Evolutionary conservation across 2,888 invertebrate species (phyloP).

Genomic region (Elmis aenea): DNA sequence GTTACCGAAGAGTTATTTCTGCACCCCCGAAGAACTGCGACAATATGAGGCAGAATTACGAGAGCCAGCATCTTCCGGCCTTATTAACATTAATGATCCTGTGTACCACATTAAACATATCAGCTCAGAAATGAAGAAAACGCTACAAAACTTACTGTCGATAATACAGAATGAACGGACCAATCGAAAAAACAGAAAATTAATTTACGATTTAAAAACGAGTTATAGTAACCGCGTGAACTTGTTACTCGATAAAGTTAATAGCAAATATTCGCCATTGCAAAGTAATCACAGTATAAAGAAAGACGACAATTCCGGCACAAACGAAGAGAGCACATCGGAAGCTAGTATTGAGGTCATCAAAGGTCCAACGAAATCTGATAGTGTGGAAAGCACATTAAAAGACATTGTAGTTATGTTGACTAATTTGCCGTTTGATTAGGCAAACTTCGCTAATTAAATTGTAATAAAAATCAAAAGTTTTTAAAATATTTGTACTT

Average conservation of each 20-base stretch:
- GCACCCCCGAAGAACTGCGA: slow-evolving; percentile 16
- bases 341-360: no score
- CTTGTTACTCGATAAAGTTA: no score
- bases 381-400: background rate
- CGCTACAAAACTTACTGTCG: slow-evolving; percentile 25
- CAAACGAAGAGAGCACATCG: no score
- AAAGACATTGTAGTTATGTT: background rate
- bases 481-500: no score
- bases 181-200: slow-evolving; percentile 11
- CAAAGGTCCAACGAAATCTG: background rate
- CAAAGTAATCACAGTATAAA: no score
- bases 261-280: no score
- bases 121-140: slow-evolving; percentile 30
- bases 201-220: no score
- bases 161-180: slow-evolving; percentile 27
- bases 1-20: slow-evolving; percentile 22
- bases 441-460: no score
- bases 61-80: slow-evolving; percentile 17
- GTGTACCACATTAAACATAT: slow-evolving; percentile 27
- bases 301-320: no score
- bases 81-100: slow-evolving; percentile 22
- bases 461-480: no score
- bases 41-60: background rate
- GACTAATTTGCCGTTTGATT: no score
- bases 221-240: no score